A percentile compares a stretch with the other conserved stretches of the same genome.
Conservation (phyloP, 2,888 invertebrate genomes). For the Magallana nippona region DNA sequence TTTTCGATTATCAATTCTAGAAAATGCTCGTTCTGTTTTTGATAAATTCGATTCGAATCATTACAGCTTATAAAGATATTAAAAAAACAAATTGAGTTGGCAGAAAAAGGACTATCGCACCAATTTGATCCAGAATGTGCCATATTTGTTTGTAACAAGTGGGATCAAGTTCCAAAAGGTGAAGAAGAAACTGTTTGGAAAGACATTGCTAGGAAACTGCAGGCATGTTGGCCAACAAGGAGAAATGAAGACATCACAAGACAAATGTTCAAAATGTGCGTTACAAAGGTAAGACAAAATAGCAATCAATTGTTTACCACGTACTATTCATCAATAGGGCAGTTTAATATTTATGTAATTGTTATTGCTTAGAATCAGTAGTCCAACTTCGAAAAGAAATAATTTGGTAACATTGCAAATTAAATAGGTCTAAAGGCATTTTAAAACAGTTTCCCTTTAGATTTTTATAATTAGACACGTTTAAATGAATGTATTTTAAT, state of each 20-base stretch:
- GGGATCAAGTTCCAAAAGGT: constrained; percentile 68
- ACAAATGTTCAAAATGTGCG: constrained; percentile 62
- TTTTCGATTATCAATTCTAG: too few species aligned
- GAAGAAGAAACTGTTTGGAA: constrained; percentile 63
- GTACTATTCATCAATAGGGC: too few species aligned
- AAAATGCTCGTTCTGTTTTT: too few species aligned
- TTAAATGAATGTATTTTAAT: too few species aligned
- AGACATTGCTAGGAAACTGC: constrained; percentile 58
- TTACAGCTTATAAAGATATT: constrained; percentile 50
- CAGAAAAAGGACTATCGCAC: constrained; percentile 51
- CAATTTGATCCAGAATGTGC: constrained; percentile 69
- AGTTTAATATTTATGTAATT: too few species aligned
- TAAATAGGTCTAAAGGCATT: too few species aligned
- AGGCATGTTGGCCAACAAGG: constrained; percentile 57
- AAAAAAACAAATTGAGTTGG: constrained; percentile 45
- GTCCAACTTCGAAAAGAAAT: too few species aligned
- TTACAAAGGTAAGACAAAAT: constrained; percentile 60
- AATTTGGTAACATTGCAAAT: too few species aligned
- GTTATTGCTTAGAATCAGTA: too few species aligned
- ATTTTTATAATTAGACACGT: too few species aligned
- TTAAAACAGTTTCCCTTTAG: too few species aligned
- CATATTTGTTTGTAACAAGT: constrained; percentile 77
- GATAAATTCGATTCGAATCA: neutral
- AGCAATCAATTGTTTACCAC: too few species aligned
- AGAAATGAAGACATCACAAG: constrained; percentile 40